These are phyloP conservation scores for Mergus octosetaceus DNA, from an alignment of 2,797 vertebrate genomes.

Conservation along the genomic window DNA sequence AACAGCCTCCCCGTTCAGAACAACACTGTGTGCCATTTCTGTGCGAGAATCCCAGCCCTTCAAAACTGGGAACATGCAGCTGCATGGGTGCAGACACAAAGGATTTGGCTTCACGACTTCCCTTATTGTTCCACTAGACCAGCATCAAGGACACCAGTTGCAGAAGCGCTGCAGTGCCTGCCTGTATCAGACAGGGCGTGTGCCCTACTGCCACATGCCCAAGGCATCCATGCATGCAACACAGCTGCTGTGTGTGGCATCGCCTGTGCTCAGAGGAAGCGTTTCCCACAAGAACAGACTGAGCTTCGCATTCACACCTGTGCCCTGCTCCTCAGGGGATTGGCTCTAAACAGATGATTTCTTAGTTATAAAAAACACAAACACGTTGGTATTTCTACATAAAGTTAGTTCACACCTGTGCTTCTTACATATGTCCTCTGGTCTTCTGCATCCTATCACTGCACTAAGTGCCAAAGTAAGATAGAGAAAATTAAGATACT, in stretches of 20 bases:
- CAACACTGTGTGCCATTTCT: accelerated
- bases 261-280: neutral
- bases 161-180: neutral
- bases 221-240: accelerated
- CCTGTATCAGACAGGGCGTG: neutral
- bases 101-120: neutral
- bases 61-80: neutral
- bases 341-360: neutral
- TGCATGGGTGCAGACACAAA: neutral
- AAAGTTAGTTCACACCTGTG: neutral
- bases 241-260: neutral
- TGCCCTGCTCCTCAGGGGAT: neutral
- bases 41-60: neutral
- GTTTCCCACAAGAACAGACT: conserved; percentile 41
- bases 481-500: neutral
- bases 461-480: neutral
- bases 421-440: accelerated
- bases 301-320: conserved; percentile 10
- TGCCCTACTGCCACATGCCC: neutral
- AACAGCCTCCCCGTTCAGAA: neutral
- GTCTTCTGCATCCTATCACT: neutral
- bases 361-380: neutral
- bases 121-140: neutral
- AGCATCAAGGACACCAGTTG: neutral
- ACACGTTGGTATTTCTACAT: neutral